phyloP scores from a whole-genome alignment of 2,797 vertebrate genomes.

The Anguilla marmorata region DNA sequence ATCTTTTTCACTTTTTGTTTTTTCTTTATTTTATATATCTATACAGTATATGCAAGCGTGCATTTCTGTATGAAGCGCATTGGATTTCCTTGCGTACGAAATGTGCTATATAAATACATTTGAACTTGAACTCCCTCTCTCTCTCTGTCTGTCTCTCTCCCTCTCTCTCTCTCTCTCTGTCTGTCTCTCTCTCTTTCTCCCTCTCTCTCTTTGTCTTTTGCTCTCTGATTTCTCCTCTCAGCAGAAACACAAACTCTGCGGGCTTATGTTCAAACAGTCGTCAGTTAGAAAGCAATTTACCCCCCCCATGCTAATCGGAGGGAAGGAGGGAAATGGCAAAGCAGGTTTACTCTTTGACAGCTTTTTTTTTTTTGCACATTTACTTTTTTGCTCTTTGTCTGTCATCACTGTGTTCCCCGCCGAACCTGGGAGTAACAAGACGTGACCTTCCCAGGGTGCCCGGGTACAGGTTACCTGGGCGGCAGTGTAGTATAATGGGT shows the following conservation, averaged over 20 bases:
- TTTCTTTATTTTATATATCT: no score
- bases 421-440: background rate
- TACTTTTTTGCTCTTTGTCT: background rate
- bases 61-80: no score
- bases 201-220: background rate
- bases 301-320: background rate
- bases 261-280: background rate
- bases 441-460: background rate
- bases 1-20: no score
- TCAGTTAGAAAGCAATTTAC: slow-evolving; percentile 2
- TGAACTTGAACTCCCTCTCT: background rate
- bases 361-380: background rate
- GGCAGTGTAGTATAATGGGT: no score
- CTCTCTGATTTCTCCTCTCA: background rate
- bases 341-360: background rate
- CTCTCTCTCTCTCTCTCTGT: background rate
- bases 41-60: no score
- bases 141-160: background rate
- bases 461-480: no score
- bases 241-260: background rate
- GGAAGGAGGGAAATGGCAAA: background rate
- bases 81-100: no score
- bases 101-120: no score
- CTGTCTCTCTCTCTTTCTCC: background rate
- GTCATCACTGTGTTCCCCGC: no score